Conservation (phyloP, 2,113 vertebrate genomes). For the Pachyramphus minor region DNA sequence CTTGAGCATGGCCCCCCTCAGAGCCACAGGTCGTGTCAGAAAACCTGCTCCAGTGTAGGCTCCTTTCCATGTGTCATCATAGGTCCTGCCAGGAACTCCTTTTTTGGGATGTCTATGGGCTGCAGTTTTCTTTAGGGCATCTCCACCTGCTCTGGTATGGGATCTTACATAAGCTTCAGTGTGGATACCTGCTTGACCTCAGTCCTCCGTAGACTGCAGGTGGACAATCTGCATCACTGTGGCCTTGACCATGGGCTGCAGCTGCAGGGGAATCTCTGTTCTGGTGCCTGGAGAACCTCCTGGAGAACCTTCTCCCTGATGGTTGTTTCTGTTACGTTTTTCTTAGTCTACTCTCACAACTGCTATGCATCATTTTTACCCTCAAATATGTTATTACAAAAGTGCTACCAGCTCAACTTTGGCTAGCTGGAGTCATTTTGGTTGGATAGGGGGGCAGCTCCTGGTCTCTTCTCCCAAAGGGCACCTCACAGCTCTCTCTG, state of each 20-base stretch:
- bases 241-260: accelerated
- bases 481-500: background rate
- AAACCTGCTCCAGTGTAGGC: accelerated
- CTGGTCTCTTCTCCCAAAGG: background rate
- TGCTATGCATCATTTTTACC: background rate
- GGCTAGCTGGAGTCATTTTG: background rate
- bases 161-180: background rate
- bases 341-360: background rate
- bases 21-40: background rate
- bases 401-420: background rate
- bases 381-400: background rate
- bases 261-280: background rate
- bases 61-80: background rate
- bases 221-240: accelerated
- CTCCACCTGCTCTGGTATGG: background rate
- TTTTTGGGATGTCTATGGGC: background rate
- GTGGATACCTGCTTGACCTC: accelerated
- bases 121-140: background rate
- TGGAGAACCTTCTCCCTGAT: no score
- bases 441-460: background rate
- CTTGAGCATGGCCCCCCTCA: accelerated
- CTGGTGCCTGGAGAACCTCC: background rate
- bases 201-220: background rate
- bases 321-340: background rate
- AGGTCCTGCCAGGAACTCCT: background rate